Evolutionary conservation across 2,888 invertebrate genomes (phyloP), one percentile per base, ranked within the genome.

Genomic region (Chirona hameri): DNA sequence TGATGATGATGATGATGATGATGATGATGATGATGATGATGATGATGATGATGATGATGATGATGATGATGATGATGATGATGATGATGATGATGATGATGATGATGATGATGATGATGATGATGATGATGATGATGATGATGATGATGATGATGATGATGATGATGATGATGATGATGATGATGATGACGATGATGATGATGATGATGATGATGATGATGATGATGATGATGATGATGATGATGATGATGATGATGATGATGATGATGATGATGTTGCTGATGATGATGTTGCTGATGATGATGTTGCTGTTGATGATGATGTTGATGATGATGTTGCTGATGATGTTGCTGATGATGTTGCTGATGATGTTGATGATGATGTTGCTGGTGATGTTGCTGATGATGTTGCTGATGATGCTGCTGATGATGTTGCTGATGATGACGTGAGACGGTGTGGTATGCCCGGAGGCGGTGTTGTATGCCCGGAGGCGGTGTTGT

Each of bases 141-240:
- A 79, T 79, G 79, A 79, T 79, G 29, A 79, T 79, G 79, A 79
- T 79, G 79, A 79, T 79, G 29, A 79, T 79, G 79, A 79, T 79
- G 79, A 79, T 79, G 29, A 79, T 79, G 79, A 79, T 79, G 79
- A 79, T 79, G 29, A 79, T 79, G 79, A 79, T 79, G 79, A 79
- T 79, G 29, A 79, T 79, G 79, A 79, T 79, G 79, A 79, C 29
- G 29, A 79, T 79, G 79, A 79, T 79, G 79, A 79, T 79, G 29
- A 79, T 79, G 79, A 79, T 79, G 79, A 79, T 79, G 29, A 79
- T 79, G 79, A 79, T 79, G 29, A 79, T 79, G 79, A 79, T 79
- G 79, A 79, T 79, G 29, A 79, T 79, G 79, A 79, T 79, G 79
- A 79, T 79, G 29, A 79, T 79, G 79, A 79, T 79, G 79, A 79